These are phyloP conservation scores for Andrena haemorrhoa DNA, from an alignment of 2,888 invertebrate species.

Conservation along the genomic window DNA sequence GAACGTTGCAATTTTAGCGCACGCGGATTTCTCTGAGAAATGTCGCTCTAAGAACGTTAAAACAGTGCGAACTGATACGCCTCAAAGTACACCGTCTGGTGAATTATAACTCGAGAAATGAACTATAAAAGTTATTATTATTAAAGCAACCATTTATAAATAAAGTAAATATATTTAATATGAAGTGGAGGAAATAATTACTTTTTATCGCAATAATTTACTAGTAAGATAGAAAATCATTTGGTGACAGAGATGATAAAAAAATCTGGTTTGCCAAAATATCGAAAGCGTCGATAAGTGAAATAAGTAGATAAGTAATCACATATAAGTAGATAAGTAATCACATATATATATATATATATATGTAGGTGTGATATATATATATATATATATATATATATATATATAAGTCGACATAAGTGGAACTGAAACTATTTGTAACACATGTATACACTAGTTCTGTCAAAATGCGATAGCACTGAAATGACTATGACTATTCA, in stretches of 20 bases:
- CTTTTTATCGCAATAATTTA: no score
- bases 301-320: background rate
- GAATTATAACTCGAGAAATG: conserved; percentile 42
- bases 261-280: no score
- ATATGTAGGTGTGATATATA: background rate
- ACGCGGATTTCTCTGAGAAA: conserved; percentile 80
- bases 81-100: background rate
- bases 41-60: conserved; percentile 9
- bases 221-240: no score
- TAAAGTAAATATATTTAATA: conserved; percentile 2
- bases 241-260: no score
- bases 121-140: background rate
- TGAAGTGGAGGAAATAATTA: no score
- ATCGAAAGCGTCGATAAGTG: no score
- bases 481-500: conserved; percentile 23
- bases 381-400: no score
- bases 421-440: background rate
- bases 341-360: background rate
- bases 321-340: background rate
- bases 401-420: background rate
- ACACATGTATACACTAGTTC: background rate
- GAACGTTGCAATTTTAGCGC: conserved; percentile 87
- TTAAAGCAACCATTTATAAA: background rate
- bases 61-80: background rate
- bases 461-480: conserved; percentile 14